Conservation (phyloP, 2,888 invertebrate genomes). For the Byasa hedistus region DNA sequence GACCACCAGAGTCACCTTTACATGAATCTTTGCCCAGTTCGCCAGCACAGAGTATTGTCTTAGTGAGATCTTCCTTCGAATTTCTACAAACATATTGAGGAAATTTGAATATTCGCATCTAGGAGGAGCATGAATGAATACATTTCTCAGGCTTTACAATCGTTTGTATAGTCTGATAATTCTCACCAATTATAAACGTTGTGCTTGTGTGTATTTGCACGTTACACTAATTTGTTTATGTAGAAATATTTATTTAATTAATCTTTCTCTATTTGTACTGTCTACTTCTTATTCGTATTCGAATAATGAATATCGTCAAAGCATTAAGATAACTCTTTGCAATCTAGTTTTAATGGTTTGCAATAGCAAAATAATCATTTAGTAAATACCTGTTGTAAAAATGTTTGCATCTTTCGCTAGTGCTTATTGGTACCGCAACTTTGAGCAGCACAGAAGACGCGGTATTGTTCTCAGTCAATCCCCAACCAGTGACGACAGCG, state of each 20-base stretch:
- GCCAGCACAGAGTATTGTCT: constrained; percentile 56
- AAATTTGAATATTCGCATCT: background rate
- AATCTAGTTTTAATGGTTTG: too few relatives aligned
- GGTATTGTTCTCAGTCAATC: constrained; percentile 31
- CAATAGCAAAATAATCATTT: too few relatives aligned
- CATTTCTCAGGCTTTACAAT: background rate
- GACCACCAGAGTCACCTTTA: constrained; percentile 84
- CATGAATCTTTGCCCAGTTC: constrained; percentile 79
- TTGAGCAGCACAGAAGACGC: constrained; percentile 14
- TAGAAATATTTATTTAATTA: too few relatives aligned
- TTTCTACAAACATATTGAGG: constrained; percentile 7
- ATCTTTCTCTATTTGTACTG: too few relatives aligned
- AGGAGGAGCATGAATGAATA: background rate
- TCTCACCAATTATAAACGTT: too few relatives aligned
- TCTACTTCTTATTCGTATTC: too few relatives aligned
- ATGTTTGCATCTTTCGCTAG: constrained; percentile 9
- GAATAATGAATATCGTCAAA: too few relatives aligned
- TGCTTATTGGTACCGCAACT: constrained; percentile 11
- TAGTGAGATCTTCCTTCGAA: constrained; percentile 9
- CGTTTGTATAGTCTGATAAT: too few relatives aligned
- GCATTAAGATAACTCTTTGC: too few relatives aligned
- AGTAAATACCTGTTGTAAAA: constrained; percentile 20
- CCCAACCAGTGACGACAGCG: constrained; percentile 37
- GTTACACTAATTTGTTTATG: too few relatives aligned
- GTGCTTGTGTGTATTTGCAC: too few relatives aligned